These are phyloP conservation scores for Papilio protenor DNA, from an alignment of 2,888 invertebrate genomes.

Conservation along the genomic window DNA sequence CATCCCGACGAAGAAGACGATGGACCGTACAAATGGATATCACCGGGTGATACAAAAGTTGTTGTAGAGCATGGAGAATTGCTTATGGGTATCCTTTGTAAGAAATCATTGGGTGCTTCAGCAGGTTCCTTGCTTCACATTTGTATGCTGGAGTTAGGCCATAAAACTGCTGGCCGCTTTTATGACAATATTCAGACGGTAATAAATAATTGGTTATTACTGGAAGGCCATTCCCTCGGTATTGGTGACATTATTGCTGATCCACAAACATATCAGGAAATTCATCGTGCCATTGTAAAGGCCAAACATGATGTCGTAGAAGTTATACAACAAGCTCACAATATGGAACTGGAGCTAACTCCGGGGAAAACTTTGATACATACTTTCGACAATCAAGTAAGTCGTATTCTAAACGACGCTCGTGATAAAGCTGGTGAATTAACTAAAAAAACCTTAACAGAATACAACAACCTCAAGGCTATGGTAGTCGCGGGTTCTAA, in stretches of 20 bases:
- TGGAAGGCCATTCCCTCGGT: conserved; percentile 98
- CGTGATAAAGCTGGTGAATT: conserved; percentile 99
- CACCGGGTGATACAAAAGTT: conserved; percentile 99
- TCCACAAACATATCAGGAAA: conserved; percentile 98
- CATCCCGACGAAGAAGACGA: conserved; percentile 99
- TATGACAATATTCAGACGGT: conserved; percentile 99
- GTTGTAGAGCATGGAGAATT: conserved; percentile 99
- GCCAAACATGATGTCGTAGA: conserved; percentile 99
- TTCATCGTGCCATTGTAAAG: conserved; percentile 98
- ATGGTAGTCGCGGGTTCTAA: conserved; percentile 99
- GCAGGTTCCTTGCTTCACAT: conserved; percentile 99
- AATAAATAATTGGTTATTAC: conserved; percentile 98
- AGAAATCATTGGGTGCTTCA: conserved; percentile 98
- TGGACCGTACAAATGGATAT: conserved; percentile 99
- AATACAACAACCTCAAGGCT: conserved; percentile 99
- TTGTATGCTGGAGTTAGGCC: conserved; percentile 98
- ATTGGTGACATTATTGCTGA: conserved; percentile 99
- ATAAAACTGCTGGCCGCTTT: conserved; percentile 97
- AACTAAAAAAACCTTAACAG: conserved; percentile 99
- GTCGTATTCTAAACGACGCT: conserved; percentile 99
- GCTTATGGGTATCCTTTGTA: conserved; percentile 99
- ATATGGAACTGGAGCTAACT: conserved; percentile 99
- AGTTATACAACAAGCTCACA: conserved; percentile 99
- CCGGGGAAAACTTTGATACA: conserved; percentile 99
- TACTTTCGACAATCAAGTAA: conserved; percentile 99